phyloP scores from a whole-genome alignment of 2,888 invertebrate genomes.

The Marasmarcha lunaedactyla region DNA sequence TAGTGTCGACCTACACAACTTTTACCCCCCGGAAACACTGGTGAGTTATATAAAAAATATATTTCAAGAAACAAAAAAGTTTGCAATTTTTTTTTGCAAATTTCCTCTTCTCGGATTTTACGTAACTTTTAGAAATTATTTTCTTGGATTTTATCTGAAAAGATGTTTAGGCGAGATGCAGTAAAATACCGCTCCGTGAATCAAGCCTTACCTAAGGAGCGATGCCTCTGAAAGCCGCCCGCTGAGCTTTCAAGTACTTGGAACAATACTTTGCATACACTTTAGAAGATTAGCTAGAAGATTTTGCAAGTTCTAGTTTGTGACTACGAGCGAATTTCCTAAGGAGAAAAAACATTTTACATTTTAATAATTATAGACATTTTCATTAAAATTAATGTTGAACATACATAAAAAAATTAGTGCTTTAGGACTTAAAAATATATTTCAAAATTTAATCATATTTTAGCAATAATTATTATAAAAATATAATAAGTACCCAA shows the following conservation, averaged over 20 bases:
- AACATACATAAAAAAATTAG: too few species aligned
- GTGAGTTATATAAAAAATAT: slow-evolving; percentile 31
- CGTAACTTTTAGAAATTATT: slow-evolving; percentile 1
- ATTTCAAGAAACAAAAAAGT: background rate
- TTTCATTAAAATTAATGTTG: too few species aligned
- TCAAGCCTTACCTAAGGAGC: background rate
- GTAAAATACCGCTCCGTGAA: slow-evolving; percentile 5
- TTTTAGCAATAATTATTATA: too few species aligned
- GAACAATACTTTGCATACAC: slow-evolving; percentile 9
- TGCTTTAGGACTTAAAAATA: too few species aligned
- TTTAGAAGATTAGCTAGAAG: slow-evolving; percentile 1
- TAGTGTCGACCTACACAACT: slow-evolving; percentile 30
- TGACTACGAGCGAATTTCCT: too few species aligned
- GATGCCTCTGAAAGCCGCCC: slow-evolving; percentile 42
- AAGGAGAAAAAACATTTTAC: too few species aligned
- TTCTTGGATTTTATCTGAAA: slow-evolving; percentile 19
- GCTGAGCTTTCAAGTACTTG: slow-evolving; percentile 30
- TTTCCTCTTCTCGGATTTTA: slow-evolving; percentile 4
- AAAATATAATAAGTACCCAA: too few species aligned
- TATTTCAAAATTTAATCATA: too few species aligned
- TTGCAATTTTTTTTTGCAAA: slow-evolving; percentile 1
- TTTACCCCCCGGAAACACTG: slow-evolving; percentile 39
- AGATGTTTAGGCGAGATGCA: too few species aligned
- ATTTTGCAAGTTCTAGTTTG: too few species aligned
- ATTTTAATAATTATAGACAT: too few species aligned